Evolutionary conservation across 2,113 vertebrate species (phyloP).

Genomic region (Chinchilla lanigera): DNA sequence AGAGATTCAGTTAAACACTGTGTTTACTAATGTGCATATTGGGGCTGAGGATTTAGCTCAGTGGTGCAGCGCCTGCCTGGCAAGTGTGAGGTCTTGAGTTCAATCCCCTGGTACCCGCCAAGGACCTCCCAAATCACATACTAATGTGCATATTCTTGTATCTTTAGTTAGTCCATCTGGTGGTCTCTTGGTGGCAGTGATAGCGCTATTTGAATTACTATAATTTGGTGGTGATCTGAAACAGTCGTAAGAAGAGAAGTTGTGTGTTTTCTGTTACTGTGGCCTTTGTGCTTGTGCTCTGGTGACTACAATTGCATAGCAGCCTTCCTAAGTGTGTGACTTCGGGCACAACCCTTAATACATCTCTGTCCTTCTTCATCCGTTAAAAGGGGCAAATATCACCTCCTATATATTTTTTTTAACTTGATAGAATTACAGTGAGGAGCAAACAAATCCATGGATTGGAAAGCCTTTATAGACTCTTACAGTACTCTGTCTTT

Average conservation of each 20-base stretch:
- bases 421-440: neutral
- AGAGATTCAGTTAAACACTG: neutral
- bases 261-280: neutral
- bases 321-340: neutral
- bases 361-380: fast-evolving
- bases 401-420: neutral
- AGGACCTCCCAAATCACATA: neutral
- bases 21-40: neutral
- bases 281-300: neutral
- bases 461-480: neutral
- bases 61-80: no score
- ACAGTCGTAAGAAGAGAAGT: neutral
- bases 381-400: neutral
- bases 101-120: no score
- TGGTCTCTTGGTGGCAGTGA: neutral
- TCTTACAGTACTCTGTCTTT: neutral
- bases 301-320: neutral
- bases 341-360: neutral
- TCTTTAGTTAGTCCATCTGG: neutral
- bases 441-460: neutral
- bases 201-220: neutral
- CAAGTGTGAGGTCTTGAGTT: no score
- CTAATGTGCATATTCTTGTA: neutral
- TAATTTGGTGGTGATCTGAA: neutral
- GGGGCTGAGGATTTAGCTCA: no score